Evolutionary conservation across 1,140 invertebrate species (phyloP).

Genomic region (Odontomachus brunneus): DNA sequence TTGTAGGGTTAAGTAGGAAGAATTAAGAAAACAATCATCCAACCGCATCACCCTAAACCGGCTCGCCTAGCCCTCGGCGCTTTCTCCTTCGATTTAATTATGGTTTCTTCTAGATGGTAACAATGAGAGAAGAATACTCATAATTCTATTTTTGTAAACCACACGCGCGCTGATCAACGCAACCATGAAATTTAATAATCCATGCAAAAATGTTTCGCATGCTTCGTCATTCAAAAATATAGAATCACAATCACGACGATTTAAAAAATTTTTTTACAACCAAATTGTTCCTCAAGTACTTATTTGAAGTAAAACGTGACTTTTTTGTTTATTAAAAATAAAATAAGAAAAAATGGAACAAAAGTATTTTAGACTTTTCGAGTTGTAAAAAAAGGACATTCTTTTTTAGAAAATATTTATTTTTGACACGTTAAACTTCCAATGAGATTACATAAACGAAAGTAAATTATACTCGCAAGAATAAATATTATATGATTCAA

Average conservation of each 20-base stretch:
- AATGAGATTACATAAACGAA: too few species aligned
- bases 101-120: slow-evolving; percentile 59
- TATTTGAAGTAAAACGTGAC: too few species aligned
- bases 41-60: slow-evolving; percentile 67
- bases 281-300: too few species aligned
- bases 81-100: slow-evolving; percentile 67
- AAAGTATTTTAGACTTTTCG: too few species aligned
- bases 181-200: slow-evolving; percentile 72
- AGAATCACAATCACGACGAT: neutral
- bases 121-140: slow-evolving; percentile 57
- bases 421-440: too few species aligned
- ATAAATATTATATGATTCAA: too few species aligned
- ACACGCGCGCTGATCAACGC: slow-evolving; percentile 57
- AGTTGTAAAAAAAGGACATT: too few species aligned
- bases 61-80: slow-evolving; percentile 54
- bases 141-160: slow-evolving; percentile 55
- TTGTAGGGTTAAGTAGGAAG: slow-evolving; percentile 54
- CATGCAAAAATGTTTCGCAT: slow-evolving; percentile 62
- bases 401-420: too few species aligned
- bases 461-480: too few species aligned
- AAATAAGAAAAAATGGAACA: too few species aligned
- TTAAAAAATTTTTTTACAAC: neutral
- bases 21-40: slow-evolving; percentile 42
- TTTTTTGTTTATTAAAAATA: too few species aligned
- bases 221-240: neutral